Evolutionary conservation across 1,140 invertebrate genomes (phyloP).

Genomic region (Pogonomyrmex californicus): DNA sequence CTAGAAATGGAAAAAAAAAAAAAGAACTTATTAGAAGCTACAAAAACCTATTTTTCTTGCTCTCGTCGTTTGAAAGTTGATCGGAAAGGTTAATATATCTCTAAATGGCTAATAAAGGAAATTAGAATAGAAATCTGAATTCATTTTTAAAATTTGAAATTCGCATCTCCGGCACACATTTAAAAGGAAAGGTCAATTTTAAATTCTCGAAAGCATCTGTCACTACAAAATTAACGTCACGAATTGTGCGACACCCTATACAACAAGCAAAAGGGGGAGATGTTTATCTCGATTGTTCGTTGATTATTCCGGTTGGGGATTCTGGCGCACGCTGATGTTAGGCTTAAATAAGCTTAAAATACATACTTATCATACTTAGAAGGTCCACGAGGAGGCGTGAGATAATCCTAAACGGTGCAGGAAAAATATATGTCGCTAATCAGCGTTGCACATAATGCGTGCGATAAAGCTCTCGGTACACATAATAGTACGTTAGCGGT

Average conservation of each 20-base stretch:
- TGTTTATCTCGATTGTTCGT: conserved; percentile 32
- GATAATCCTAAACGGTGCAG: conserved; percentile 41
- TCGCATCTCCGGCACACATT: background rate
- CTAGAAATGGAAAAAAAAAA: background rate
- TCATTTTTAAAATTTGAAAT: background rate
- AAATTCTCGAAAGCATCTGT: background rate
- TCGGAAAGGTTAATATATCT: background rate
- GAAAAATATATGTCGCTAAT: conserved; percentile 45
- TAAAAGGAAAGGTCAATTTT: background rate
- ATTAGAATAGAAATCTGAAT: background rate
- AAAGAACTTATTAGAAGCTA: background rate
- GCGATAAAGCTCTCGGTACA: conserved; percentile 17
- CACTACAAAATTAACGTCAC: conserved; percentile 12
- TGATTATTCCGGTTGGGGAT: conserved; percentile 36
- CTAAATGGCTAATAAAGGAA: background rate
- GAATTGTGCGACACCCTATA: conserved; percentile 10
- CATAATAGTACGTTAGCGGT: conserved; percentile 13
- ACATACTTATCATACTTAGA: conserved; percentile 39
- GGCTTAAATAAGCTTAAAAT: conserved; percentile 49
- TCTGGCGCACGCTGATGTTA: conserved; percentile 27
- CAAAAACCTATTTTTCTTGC: background rate
- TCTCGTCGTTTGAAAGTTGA: background rate
- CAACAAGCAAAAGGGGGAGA: conserved; percentile 6
- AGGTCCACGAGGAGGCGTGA: conserved; percentile 29
- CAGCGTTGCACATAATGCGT: conserved; percentile 31